Base-by-base conservation (phyloP, 1,140 invertebrate genomes). In the Mamestra configurata region DNA sequence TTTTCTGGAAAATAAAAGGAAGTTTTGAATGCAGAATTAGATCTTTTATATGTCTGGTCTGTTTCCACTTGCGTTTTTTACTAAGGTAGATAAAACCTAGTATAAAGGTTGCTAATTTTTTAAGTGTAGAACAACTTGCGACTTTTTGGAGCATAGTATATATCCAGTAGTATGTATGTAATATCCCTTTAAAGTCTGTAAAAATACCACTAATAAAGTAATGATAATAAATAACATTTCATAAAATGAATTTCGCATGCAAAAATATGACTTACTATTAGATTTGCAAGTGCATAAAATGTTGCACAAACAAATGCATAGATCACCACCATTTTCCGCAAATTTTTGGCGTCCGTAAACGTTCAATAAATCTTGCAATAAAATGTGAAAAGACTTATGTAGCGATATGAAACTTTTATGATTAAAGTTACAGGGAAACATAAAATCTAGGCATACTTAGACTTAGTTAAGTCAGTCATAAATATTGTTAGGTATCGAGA, bases 221-320 rank as follows among this genome's bases (percentile, higher is more conserved):
- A 18, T 49, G 15, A n/a, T 18, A n/a, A n/a, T n/a, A 4, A 18
- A n/a, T 49, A 49, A 49, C 15, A 49, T 31, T 31, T 31, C 5
- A 31, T 31, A 3, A 3, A 43, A 4, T 3, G 40, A 1, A 43
- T 43, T 43, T 11, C 15, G n/a, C 13, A 13, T 15, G 46, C 46
- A 49, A 49, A 15, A 49, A n/a, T n/a, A 46, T 46, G 13, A 15
- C 43, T 15, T 43, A 43, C 8, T 8, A 4, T 43, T 43, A 43
- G 8, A 11, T 11, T 43, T 11, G 40, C 27, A 31, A 43, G 40
- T 51, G 15, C 46, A 49, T 49, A 49, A 13, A 49, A 15, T 13
- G 46, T 49, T 15, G 46, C 49, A 53, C 49, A 53, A 53, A 53
- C 49, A 53, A 20, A 53, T 53, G 5, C 49, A 20, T 53, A 53